Conservation (phyloP, 1,140 invertebrate species). For the Drosophila takahashii region DNA sequence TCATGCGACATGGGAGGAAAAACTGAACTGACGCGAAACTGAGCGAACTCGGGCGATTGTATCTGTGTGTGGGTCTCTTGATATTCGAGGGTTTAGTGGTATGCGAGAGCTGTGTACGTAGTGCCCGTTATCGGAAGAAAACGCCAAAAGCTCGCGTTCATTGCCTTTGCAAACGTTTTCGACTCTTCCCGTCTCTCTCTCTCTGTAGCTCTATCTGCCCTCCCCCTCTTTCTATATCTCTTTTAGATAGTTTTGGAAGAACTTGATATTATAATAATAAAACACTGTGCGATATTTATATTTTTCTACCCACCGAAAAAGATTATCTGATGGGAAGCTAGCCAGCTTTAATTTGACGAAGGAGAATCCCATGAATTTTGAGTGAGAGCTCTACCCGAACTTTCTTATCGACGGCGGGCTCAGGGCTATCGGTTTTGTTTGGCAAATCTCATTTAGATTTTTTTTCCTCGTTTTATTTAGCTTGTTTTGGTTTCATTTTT, state of each 20-base stretch:
- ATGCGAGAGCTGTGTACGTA: slow-evolving; percentile 44
- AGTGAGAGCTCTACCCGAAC: not conserved
- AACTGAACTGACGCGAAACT: slow-evolving; percentile 64
- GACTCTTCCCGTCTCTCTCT: slow-evolving; percentile 23
- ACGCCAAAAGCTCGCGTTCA: slow-evolving; percentile 82
- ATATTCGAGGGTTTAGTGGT: slow-evolving; percentile 15
- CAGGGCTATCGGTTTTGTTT: slow-evolving; percentile 44
- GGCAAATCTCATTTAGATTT: slow-evolving; percentile 32
- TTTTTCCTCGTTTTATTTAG: slow-evolving; percentile 46
- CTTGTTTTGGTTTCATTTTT: slow-evolving; percentile 40
- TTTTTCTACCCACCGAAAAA: not conserved
- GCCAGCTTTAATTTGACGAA: slow-evolving; percentile 4
- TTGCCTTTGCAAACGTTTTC: slow-evolving; percentile 76
- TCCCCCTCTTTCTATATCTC: slow-evolving; percentile 1
- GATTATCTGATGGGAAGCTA: slow-evolving; percentile 15
- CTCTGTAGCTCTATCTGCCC: not conserved
- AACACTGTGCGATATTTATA: not conserved
- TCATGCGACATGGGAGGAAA: slow-evolving; percentile 84
- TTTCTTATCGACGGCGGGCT: slow-evolving; percentile 38
- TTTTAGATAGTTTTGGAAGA: slow-evolving; percentile 37
- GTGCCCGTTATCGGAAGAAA: slow-evolving; percentile 84
- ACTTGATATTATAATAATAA: slow-evolving; percentile 19
- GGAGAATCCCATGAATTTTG: slow-evolving; percentile 14
- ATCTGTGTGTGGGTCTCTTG: slow-evolving; percentile 37
- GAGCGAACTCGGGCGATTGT: slow-evolving; percentile 42